phyloP scores from a whole-genome alignment of 2,888 invertebrate genomes.

The Agonopterix alstromeriana region DNA sequence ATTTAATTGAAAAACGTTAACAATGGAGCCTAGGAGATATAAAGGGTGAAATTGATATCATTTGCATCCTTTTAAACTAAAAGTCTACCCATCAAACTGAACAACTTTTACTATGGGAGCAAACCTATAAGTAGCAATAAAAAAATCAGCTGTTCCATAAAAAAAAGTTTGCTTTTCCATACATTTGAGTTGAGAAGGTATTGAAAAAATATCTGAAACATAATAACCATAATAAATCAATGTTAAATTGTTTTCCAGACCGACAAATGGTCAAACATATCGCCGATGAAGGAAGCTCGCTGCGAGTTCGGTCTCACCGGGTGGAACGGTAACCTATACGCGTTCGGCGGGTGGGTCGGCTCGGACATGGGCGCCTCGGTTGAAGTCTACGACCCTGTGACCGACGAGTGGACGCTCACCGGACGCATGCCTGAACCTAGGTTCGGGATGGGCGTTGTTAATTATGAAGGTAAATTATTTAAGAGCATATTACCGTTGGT shows the following conservation, averaged over 20 bases:
- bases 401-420: conserved; percentile 85
- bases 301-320: conserved; percentile 94
- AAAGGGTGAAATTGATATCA: too few relatives aligned
- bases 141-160: too few relatives aligned
- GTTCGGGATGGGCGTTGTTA: conserved; percentile 94
- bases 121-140: too few relatives aligned
- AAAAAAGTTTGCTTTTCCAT: too few relatives aligned
- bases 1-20: too few relatives aligned
- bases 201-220: too few relatives aligned
- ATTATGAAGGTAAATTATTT: conserved; percentile 83
- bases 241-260: conserved; percentile 37
- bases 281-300: conserved; percentile 87
- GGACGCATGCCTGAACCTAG: conserved; percentile 90
- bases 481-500: too few relatives aligned
- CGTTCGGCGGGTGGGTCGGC: conserved; percentile 96
- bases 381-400: conserved; percentile 89
- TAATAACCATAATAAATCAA: neutral
- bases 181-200: too few relatives aligned
- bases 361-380: conserved; percentile 93
- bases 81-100: too few relatives aligned
- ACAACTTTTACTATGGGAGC: too few relatives aligned
- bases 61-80: too few relatives aligned
- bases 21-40: too few relatives aligned
- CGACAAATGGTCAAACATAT: conserved; percentile 78
- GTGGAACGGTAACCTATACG: conserved; percentile 88